phyloP scores from a whole-genome alignment of 2,113 vertebrate species.

The Delphinapterus leucas region DNA sequence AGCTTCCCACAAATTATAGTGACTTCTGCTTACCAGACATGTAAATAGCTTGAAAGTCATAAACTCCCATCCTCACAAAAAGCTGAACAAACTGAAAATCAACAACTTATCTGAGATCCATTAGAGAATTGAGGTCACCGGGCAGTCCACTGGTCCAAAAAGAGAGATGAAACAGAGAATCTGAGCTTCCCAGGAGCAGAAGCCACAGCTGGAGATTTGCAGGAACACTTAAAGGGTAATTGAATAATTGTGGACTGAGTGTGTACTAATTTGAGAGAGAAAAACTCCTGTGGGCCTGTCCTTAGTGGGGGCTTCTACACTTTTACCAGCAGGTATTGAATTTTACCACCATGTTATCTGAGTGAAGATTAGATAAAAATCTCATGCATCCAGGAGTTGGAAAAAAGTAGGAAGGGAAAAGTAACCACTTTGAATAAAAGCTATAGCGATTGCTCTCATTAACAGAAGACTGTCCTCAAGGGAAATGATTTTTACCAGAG shows the following conservation, averaged over 20 bases:
- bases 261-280: not conserved
- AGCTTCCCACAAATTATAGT: not conserved
- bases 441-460: not conserved
- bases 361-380: not conserved
- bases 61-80: not conserved
- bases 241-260: not conserved
- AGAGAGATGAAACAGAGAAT: not conserved
- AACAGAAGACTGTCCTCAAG: not conserved
- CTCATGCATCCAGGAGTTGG: not conserved
- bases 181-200: not conserved
- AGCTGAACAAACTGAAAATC: not conserved
- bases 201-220: not conserved
- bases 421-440: not conserved
- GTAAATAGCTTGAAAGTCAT: not conserved
- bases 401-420: not conserved
- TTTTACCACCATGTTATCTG: not conserved
- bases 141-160: not conserved
- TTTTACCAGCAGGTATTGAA: not conserved
- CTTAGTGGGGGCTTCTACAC: not conserved
- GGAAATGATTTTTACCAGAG: not conserved
- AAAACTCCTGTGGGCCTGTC: not conserved
- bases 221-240: not conserved
- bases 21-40: not conserved
- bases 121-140: not conserved
- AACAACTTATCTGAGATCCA: not conserved